Evolutionary conservation across 2,797 vertebrate species (phyloP).

Genomic region (Kryptopterus vitreolus): DNA sequence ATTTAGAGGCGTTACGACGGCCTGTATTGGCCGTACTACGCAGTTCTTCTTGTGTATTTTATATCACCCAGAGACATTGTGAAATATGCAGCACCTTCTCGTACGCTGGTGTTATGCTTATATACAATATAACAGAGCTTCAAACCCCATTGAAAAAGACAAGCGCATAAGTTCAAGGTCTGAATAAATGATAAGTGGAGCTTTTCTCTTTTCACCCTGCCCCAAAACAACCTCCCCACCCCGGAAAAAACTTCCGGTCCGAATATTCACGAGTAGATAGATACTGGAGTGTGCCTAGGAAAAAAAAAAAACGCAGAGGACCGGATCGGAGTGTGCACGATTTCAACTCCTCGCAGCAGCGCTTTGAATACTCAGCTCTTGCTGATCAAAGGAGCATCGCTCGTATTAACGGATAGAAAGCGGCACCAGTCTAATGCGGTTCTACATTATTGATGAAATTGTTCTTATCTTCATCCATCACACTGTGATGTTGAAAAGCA

Average conservation of each 20-base stretch:
- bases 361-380: not conserved
- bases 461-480: slow-evolving; percentile 11
- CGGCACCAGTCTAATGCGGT: not conserved
- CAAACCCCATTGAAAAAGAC: not conserved
- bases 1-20: not conserved
- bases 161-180: not conserved
- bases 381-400: slow-evolving; percentile 4
- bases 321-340: not conserved
- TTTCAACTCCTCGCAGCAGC: not conserved
- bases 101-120: not conserved
- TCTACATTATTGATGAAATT: slow-evolving; percentile 24
- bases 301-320: not conserved
- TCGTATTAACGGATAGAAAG: not conserved
- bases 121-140: not conserved
- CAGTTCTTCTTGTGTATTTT: not conserved
- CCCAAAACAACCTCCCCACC: too few species aligned
- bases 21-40: not conserved
- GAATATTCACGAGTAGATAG: not conserved
- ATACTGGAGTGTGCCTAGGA: not conserved
- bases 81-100: not conserved
- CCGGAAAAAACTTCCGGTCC: not conserved
- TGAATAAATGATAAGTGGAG: not conserved
- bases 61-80: not conserved
- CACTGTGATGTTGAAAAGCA: not conserved
- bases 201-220: not conserved